phyloP scores from a whole-genome alignment of 2,113 vertebrate species.

The Gambusia affinis region DNA sequence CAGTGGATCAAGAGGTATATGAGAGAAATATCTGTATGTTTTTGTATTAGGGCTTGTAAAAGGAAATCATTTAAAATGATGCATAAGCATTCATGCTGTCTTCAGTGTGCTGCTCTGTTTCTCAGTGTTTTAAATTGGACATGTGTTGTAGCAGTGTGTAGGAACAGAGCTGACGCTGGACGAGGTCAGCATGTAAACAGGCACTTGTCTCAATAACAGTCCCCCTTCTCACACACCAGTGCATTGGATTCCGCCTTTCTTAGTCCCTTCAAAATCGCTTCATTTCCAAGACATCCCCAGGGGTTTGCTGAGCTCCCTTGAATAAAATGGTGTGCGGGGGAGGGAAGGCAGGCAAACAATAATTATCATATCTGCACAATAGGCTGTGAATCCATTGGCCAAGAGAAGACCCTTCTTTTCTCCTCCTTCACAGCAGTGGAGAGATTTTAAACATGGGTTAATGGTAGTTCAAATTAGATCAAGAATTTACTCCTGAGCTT shows the following conservation, averaged over 20 bases:
- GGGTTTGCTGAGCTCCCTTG: conserved; percentile 72
- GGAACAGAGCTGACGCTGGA: conserved; percentile 61
- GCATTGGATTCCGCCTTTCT: conserved; percentile 71
- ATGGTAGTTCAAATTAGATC: conserved; percentile 62
- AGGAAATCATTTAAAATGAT: conserved; percentile 25
- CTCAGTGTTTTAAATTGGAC: conserved; percentile 53
- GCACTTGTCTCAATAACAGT: conserved; percentile 78
- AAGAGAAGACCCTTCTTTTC: conserved; percentile 48
- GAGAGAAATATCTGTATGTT: conserved; percentile 43
- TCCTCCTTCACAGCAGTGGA: conserved; percentile 39
- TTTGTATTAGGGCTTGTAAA: conserved; percentile 9
- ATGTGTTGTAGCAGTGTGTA: conserved; percentile 63
- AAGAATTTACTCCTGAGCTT: conserved; percentile 47
- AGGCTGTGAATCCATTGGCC: conserved; percentile 73
- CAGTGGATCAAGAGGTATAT: conserved; percentile 37
- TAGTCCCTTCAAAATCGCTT: conserved; percentile 72
- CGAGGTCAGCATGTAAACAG: conserved; percentile 75
- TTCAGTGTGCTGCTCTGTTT: conserved; percentile 52
- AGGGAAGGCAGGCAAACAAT: conserved; percentile 77
- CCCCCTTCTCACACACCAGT: conserved; percentile 70
- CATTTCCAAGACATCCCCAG: conserved; percentile 78
- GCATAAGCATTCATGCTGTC: conserved; percentile 42
- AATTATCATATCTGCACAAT: conserved; percentile 85
- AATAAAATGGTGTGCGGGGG: conserved; percentile 75
- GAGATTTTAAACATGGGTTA: conserved; percentile 57